Evolutionary conservation across 2,797 vertebrate genomes (phyloP).

Genomic region (Sphenopsis melanotis): DNA sequence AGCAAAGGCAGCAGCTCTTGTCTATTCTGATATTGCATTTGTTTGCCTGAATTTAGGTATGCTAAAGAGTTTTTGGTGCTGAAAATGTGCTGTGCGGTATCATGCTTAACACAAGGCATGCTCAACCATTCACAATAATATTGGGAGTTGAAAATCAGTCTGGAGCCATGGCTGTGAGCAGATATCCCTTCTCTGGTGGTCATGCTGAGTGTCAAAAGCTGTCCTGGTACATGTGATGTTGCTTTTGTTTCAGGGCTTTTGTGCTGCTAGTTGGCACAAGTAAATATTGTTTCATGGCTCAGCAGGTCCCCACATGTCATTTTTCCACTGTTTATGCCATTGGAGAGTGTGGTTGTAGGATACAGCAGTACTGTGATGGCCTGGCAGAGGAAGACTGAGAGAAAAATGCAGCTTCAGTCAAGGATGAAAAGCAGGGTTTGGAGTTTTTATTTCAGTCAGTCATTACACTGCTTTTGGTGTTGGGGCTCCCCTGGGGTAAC

Average conservation of each 20-base stretch:
- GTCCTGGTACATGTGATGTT: neutral
- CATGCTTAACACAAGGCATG: neutral
- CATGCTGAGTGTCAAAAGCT: neutral
- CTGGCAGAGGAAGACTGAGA: neutral
- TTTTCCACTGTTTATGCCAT: neutral
- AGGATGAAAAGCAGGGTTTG: neutral
- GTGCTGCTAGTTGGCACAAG: neutral
- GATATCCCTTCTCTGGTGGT: neutral
- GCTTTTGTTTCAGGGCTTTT: conserved; percentile 20
- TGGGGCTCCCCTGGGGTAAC: fast-evolving
- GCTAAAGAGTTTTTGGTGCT: neutral
- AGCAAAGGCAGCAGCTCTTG: neutral
- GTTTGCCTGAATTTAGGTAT: neutral
- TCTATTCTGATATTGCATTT: neutral
- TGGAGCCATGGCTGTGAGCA: neutral
- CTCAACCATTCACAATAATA: neutral
- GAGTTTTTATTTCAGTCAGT: neutral
- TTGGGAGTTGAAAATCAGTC: neutral
- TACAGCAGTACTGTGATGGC: neutral
- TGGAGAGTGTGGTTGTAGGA: neutral
- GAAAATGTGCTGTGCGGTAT: neutral
- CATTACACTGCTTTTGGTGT: neutral
- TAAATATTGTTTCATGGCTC: neutral
- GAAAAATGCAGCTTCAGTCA: neutral
- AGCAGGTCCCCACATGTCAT: neutral